Conservation (phyloP, 2,797 vertebrate species). For the Lates japonicus region DNA sequence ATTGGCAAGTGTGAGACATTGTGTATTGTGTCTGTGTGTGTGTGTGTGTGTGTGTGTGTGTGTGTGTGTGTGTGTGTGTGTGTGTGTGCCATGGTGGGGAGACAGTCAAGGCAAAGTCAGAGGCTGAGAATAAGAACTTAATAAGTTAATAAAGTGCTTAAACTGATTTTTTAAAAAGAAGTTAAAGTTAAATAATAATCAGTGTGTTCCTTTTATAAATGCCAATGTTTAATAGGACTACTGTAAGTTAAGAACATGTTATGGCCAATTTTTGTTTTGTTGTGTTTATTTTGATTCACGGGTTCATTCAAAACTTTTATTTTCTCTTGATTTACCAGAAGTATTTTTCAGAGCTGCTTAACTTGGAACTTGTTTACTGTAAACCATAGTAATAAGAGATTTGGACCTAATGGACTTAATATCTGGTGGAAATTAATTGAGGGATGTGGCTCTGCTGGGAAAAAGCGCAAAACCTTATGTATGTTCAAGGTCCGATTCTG, state of each 20-base stretch:
- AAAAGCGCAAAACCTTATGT: background rate
- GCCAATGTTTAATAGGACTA: background rate
- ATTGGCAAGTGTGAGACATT: constrained; percentile 41
- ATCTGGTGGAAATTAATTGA: background rate
- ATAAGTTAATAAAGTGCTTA: constrained; percentile 47
- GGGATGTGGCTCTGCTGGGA: background rate
- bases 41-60: constrained; percentile 25
- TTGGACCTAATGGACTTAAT: background rate
- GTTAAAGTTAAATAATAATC: constrained; percentile 15
- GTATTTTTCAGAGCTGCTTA: constrained; percentile 1
- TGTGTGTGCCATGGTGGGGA: background rate
- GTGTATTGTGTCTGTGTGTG: background rate
- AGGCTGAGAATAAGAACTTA: constrained; percentile 19
- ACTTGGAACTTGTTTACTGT: constrained; percentile 15
- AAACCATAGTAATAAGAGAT: background rate
- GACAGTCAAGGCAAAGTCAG: constrained; percentile 16
- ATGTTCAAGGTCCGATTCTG: background rate
- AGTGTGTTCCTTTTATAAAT: constrained; percentile 15
- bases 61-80: constrained; percentile 23
- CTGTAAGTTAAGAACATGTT: background rate
- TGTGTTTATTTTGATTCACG: background rate
- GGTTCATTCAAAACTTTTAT: background rate
- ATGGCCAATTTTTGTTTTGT: background rate
- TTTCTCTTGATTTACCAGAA: background rate
- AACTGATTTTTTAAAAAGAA: constrained; percentile 31